These are phyloP conservation scores for Habropoda laboriosa DNA, from an alignment of 1,140 invertebrate species.

Conservation along the genomic window DNA sequence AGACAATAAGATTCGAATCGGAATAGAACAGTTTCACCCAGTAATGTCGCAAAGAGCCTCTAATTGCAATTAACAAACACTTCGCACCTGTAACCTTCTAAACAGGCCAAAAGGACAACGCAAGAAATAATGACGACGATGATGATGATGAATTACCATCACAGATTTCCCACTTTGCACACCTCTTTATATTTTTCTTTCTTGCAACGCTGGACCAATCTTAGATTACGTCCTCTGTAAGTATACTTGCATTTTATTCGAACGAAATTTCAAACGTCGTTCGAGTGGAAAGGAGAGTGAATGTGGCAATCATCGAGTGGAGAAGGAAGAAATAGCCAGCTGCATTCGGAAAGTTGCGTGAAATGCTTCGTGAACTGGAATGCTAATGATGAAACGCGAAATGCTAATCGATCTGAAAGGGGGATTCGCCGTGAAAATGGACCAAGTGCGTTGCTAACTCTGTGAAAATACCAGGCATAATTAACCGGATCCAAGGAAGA, in stretches of 20 bases:
- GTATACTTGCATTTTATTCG: too few relatives aligned
- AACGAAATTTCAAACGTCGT: background rate
- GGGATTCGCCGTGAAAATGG: background rate
- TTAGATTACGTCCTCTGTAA: background rate
- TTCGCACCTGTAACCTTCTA: background rate
- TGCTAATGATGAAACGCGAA: conserved; percentile 1
- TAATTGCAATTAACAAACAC: conserved; percentile 28
- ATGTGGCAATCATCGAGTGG: background rate
- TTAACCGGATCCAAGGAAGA: too few relatives aligned
- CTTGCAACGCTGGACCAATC: background rate
- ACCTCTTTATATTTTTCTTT: background rate
- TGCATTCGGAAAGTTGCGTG: background rate
- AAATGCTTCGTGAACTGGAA: conserved; percentile 3
- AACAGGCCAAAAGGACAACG: background rate
- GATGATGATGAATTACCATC: conserved; percentile 6
- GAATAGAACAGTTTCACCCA: background rate
- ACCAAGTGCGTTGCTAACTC: too few relatives aligned
- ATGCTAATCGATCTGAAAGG: conserved; percentile 2
- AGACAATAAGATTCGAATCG: conserved; percentile 16
- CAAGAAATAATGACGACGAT: background rate
- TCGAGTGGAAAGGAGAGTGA: conserved; percentile 7
- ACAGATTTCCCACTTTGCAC: background rate
- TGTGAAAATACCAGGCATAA: background rate
- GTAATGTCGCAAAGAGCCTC: background rate
- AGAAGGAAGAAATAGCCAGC: conserved; percentile 1